phyloP scores from a whole-genome alignment of 2,888 invertebrate species.

The Drosophila nr. fundita region DNA sequence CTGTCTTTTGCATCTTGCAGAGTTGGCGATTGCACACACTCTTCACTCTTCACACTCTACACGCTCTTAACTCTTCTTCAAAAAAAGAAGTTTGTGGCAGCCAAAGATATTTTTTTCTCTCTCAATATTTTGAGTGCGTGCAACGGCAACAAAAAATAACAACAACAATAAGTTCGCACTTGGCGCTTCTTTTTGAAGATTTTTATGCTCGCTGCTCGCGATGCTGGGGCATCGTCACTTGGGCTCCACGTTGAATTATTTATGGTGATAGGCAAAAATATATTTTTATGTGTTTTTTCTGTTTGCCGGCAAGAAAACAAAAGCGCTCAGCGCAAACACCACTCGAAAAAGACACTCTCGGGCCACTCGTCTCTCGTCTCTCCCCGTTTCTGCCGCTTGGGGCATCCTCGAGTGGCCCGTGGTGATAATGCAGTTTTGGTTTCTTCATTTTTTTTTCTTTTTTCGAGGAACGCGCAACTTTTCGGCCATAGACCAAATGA shows the following conservation, averaged over 20 bases:
- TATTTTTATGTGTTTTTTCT: conserved; percentile 68
- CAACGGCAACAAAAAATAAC: conserved; percentile 40
- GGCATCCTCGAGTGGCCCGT: conserved; percentile 58
- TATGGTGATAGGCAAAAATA: conserved; percentile 81
- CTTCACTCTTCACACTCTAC: conserved; percentile 35
- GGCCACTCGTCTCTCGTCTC: conserved; percentile 59
- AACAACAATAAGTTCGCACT: conserved; percentile 66
- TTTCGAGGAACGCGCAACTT: conserved; percentile 43
- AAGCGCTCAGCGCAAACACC: conserved; percentile 64
- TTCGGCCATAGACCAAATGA: conserved; percentile 57
- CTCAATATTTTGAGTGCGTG: conserved; percentile 73
- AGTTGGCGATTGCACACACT: conserved; percentile 25
- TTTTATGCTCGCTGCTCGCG: conserved; percentile 55
- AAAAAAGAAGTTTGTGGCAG: conserved; percentile 37
- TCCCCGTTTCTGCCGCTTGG: conserved; percentile 13
- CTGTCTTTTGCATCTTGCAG: conserved; percentile 68
- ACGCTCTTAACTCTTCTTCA: conserved; percentile 33
- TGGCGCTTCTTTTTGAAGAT: conserved; percentile 81
- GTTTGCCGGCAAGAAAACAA: conserved; percentile 74
- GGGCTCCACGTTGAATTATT: conserved; percentile 74
- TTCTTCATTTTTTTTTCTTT: not conserved
- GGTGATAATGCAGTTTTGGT: conserved; percentile 73
- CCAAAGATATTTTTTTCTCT: conserved; percentile 25
- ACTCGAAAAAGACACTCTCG: conserved; percentile 72
- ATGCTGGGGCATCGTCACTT: conserved; percentile 36